Base-by-base conservation (phyloP, 2,797 vertebrate species). In the Cynopterus sphinx region DNA sequence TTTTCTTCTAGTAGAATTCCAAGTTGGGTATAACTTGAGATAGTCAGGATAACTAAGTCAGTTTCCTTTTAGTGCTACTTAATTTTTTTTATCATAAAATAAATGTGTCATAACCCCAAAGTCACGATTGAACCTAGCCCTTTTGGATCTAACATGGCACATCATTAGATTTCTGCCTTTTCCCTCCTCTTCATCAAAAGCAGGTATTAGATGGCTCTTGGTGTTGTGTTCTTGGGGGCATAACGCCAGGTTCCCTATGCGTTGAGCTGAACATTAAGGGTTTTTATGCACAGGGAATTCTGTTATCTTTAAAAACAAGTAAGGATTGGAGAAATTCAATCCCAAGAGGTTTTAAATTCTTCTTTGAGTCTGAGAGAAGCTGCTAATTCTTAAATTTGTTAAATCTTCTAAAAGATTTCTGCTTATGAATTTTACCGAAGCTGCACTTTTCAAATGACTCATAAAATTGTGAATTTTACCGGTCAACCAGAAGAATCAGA, bases 1-100 rank as follows among this genome's bases (percentile, higher is more conserved):
- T 96, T 89, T 96, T 97, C 89, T 98, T 61, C 19, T 36, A 55
- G 24, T 75, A 24, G 43, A 97, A 59, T 95, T 73, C 82, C 88
- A 94, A 78, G 74, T 96, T 96, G 67, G 28, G 1, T 79, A 61
- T 63, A 43, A 74, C 82, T 74, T 74, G 77, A 91, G 79, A 43
- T 43, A n/a, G n/a, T 31, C 28, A 81, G 53, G 82, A 81, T 81
- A 87, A 70, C 67, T 61, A 79, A 74, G 39, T 89, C 26, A n/a
- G 24, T 78, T 11, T 46, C 28, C 75, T 51, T 96, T 78, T 21
- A 77, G 36, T 77, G 49, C 55, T 87, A 70, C 31, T 78, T 84
- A 49, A 49, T 49, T 49, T 49, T 49, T 49, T 49, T 49, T 84
- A 61, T 51, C 46, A 63, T 22, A 61, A n/a, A 46, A 61, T 81